Conservation (phyloP, 2,888 invertebrate genomes). For the Sinelater perroti region DNA sequence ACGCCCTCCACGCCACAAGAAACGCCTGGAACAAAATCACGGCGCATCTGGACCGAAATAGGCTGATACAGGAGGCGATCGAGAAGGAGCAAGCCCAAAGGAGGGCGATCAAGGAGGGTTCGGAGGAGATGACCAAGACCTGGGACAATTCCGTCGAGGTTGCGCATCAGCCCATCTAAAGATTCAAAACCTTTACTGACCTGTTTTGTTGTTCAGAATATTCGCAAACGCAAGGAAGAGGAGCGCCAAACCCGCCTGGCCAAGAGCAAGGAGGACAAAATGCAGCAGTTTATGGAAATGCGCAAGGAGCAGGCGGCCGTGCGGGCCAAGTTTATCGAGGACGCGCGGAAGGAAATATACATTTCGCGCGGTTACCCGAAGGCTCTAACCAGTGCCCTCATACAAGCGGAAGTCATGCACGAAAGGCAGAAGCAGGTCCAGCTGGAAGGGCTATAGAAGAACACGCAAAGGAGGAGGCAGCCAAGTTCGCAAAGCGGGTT, state of each 20-base stretch:
- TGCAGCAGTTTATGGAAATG: conserved; percentile 41
- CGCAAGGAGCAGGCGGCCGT: conserved; percentile 47
- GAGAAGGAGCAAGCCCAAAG: conserved; percentile 57
- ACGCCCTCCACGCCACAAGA: conserved; percentile 53
- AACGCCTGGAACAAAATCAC: conserved; percentile 54
- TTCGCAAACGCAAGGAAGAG: conserved; percentile 40
- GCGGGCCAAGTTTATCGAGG: conserved; percentile 47
- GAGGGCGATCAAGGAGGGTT: conserved; percentile 57
- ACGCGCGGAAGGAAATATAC: conserved; percentile 46
- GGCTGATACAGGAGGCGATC: conserved; percentile 47
- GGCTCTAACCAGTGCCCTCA: conserved; percentile 52
- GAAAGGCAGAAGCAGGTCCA: conserved; percentile 55
- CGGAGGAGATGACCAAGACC: conserved; percentile 58
- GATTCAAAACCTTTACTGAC: not conserved
- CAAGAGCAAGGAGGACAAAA: conserved; percentile 35
- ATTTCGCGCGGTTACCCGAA: conserved; percentile 51
- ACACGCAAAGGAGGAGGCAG: conserved; percentile 49
- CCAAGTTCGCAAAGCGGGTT: conserved; percentile 47
- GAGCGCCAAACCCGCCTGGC: conserved; percentile 35
- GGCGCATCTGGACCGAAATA: conserved; percentile 53
- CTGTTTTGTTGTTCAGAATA: conserved; percentile 32
- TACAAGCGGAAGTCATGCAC: conserved; percentile 51
- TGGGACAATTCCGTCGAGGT: conserved; percentile 62
- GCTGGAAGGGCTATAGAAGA: conserved; percentile 51
- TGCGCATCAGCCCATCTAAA: conserved; percentile 4